Conservation (phyloP, 1,140 invertebrate species). For the Magallana ariakensis region DNA sequence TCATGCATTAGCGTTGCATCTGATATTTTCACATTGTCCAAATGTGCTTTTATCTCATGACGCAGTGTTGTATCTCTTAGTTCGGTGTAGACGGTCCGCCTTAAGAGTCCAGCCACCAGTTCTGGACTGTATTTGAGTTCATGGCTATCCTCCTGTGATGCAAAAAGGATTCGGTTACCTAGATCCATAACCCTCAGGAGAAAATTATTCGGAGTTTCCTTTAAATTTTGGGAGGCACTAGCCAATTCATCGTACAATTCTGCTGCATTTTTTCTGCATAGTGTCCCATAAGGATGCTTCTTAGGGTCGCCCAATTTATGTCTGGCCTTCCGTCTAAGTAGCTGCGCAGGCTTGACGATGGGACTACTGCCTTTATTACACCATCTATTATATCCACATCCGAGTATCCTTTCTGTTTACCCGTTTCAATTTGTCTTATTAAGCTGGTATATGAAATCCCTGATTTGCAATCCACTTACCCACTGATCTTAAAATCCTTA, state of each 20-base stretch:
- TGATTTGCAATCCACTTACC: too few relatives aligned
- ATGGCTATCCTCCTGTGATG: not conserved
- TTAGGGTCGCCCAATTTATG: not conserved
- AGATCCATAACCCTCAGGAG: conserved; percentile 30
- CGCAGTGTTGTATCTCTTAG: not conserved
- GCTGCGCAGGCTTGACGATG: not conserved
- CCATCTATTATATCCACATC: too few relatives aligned
- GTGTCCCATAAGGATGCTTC: conserved; percentile 35
- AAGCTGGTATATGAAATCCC: too few relatives aligned
- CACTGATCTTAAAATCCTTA: too few relatives aligned
- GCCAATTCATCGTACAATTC: conserved; percentile 41
- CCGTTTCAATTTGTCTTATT: too few relatives aligned
- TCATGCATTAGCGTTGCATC: conserved; percentile 4
- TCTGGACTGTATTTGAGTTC: conserved; percentile 11
- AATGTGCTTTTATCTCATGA: not conserved
- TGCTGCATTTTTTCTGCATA: conserved; percentile 32
- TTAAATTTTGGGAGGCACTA: not conserved
- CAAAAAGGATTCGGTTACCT: conserved; percentile 42
- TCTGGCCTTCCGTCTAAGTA: conserved; percentile 13
- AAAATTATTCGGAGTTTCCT: conserved; percentile 15
- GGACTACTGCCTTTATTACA: conserved; percentile 1
- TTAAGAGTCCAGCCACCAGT: conserved; percentile 24
- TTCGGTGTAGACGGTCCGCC: not conserved
- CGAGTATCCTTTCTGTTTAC: too few relatives aligned
- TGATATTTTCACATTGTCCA: not conserved